These are phyloP conservation scores for Habroteleia sp. DNA, from an alignment of 2,888 invertebrate genomes.

Conservation along the genomic window DNA sequence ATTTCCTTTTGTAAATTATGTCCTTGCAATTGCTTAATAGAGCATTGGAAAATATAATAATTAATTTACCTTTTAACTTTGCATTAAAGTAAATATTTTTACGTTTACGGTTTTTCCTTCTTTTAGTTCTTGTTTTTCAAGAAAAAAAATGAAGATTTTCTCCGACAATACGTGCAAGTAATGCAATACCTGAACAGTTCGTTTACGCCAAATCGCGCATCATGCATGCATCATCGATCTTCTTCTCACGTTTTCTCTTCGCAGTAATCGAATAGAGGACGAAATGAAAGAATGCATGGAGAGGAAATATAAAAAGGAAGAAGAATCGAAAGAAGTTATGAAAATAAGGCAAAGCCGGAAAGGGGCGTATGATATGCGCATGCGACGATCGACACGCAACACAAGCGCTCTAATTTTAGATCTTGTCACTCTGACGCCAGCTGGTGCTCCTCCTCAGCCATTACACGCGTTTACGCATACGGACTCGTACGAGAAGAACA, in stretches of 20 bases:
- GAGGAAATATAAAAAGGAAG: conserved; percentile 61
- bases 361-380: conserved; percentile 79
- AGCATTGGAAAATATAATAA: too few species aligned
- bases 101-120: too few species aligned
- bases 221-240: conserved; percentile 74
- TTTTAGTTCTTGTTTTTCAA: too few species aligned
- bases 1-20: too few species aligned
- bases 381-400: conserved; percentile 81
- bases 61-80: too few species aligned
- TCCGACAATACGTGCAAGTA: conserved; percentile 49
- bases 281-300: conserved; percentile 58
- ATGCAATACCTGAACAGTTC: conserved; percentile 52
- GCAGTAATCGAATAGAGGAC: conserved; percentile 54
- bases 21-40: too few species aligned
- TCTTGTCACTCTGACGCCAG: conserved; percentile 80
- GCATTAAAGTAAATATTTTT: too few species aligned
- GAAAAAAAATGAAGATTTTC: too few species aligned
- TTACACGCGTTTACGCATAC: conserved; percentile 79
- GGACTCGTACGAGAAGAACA: conserved; percentile 58
- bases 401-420: conserved; percentile 80
- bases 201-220: conserved; percentile 65
- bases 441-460: conserved; percentile 76
- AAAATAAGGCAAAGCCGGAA: conserved; percentile 80
- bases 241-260: conserved; percentile 77
- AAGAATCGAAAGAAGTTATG: conserved; percentile 78